Conservation (phyloP, 2,888 invertebrate species). For the Drosophila ustulata region DNA sequence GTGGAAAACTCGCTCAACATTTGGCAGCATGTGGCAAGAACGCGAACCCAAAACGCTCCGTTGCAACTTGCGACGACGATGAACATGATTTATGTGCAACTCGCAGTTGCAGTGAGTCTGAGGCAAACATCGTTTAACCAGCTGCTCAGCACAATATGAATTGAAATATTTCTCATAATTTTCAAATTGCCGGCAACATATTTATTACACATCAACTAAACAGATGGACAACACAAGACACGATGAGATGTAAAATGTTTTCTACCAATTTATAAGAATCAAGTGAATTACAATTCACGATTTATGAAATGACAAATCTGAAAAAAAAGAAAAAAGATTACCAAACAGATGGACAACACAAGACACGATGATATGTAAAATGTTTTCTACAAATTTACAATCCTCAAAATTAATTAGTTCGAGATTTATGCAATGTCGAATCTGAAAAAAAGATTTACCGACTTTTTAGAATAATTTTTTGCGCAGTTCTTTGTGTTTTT, state of each 20-base stretch:
- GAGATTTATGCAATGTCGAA: too few species aligned
- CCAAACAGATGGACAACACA: slow-evolving; percentile 20
- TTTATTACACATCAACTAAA: slow-evolving; percentile 60
- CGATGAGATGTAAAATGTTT: too few species aligned
- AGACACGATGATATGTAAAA: background rate
- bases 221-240: slow-evolving; percentile 15
- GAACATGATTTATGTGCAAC: slow-evolving; percentile 77
- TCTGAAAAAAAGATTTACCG: slow-evolving; percentile 20
- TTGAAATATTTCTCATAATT: slow-evolving; percentile 67
- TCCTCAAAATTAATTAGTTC: too few species aligned
- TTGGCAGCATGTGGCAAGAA: slow-evolving; percentile 82
- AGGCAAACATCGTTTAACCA: slow-evolving; percentile 45
- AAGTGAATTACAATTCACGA: too few species aligned
- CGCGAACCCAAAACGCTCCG: slow-evolving; percentile 69
- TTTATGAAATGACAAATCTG: too few species aligned
- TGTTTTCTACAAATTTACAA: too few species aligned
- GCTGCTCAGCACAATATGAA: slow-evolving; percentile 59
- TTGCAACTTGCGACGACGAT: slow-evolving; percentile 75
- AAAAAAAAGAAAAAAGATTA: background rate
- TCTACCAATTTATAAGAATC: too few species aligned
- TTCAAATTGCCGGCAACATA: slow-evolving; percentile 70
- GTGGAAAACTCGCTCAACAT: slow-evolving; percentile 56
- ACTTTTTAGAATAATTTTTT: slow-evolving; percentile 16
- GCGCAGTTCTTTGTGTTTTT: slow-evolving; percentile 2
- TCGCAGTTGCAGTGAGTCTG: slow-evolving; percentile 23